Evolutionary conservation across 2,113 vertebrate species (phyloP), one percentile per base, ranked within the genome.

Genomic region (Kobus ellipsiprymnus): DNA sequence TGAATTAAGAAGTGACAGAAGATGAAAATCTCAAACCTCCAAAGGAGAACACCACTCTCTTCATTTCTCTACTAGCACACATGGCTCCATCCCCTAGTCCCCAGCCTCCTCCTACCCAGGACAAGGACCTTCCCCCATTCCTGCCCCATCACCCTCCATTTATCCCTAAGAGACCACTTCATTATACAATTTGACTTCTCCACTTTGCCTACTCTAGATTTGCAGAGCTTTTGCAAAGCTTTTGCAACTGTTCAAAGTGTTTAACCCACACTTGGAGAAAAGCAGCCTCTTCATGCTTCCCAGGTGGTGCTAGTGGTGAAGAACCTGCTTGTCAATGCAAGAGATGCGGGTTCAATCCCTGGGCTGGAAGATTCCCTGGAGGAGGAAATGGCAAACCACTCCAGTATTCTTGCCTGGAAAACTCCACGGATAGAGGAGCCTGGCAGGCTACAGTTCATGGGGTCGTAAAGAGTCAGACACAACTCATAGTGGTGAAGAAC

Each of bases 21-120:
- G 13, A 48, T 62, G 54, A 71, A 96, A 97, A 83, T 84, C 81
- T 92, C 59, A 87, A 59, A n/a, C 33, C 25, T 33, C 48, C 48
- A 33, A 81, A 52, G n/a, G 78, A 33, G 16, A 81, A 1, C 23
- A 33, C 5, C 15, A 40, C 36, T 86, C 6, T 78, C 83, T 52
- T 81, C 23, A 17, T 90, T 87, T 83, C 71, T 92, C 93, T 71
- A 0, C 23, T n/a, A 27, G 5, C 2, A 1, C 23, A 4, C 6
- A 19, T 2, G 23, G 29, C 27, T 52, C 23, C 0, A 3, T 11
- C 2, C 6, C 11, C 36, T 33, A 2, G 11, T 46, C 21, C 3
- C 36, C 29, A 19, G 4, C 14, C 67, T 6, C 1, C 7, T 55
- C 19, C 33, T 27, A 1, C 36, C 4, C 48, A 52, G 12, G 2